Evolutionary conservation across 1,140 invertebrate genomes (phyloP).

Genomic region (Laupala kohalensis): DNA sequence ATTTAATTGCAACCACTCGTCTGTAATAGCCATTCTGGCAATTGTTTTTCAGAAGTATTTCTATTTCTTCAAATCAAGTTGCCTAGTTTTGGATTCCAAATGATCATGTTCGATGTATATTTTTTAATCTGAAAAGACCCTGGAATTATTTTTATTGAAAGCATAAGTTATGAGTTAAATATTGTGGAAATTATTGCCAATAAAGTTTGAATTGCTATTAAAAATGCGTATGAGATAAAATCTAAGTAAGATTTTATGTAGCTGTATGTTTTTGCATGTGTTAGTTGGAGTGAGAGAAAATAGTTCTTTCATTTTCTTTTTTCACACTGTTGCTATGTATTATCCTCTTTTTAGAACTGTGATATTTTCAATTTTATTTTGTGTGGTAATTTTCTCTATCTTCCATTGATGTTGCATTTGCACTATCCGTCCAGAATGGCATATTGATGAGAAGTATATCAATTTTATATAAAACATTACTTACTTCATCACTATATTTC

Average conservation of each 20-base stretch:
- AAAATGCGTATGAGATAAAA: not conserved
- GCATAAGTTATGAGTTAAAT: too few species aligned
- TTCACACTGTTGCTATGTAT: not conserved
- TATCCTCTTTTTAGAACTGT: not conserved
- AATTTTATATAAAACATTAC: not conserved
- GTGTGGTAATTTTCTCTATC: not conserved
- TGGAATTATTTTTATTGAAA: too few species aligned
- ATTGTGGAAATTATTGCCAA: too few species aligned
- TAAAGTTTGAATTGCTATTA: not conserved
- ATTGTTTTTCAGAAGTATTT: not conserved
- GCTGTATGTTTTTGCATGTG: not conserved
- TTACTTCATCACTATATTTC: too few species aligned
- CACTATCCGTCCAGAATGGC: not conserved
- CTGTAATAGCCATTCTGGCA: not conserved
- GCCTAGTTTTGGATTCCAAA: not conserved
- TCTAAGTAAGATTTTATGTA: not conserved
- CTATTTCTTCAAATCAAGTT: not conserved
- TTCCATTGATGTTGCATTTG: not conserved
- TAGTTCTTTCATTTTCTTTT: too few species aligned
- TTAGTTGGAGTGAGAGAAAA: too few species aligned
- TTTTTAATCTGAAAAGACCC: not conserved
- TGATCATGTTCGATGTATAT: not conserved
- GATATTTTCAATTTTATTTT: not conserved
- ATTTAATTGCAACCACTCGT: too few species aligned
- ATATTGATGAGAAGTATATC: not conserved